phyloP scores from a whole-genome alignment of 1,140 invertebrate species.

The Coptotermes formosanus region DNA sequence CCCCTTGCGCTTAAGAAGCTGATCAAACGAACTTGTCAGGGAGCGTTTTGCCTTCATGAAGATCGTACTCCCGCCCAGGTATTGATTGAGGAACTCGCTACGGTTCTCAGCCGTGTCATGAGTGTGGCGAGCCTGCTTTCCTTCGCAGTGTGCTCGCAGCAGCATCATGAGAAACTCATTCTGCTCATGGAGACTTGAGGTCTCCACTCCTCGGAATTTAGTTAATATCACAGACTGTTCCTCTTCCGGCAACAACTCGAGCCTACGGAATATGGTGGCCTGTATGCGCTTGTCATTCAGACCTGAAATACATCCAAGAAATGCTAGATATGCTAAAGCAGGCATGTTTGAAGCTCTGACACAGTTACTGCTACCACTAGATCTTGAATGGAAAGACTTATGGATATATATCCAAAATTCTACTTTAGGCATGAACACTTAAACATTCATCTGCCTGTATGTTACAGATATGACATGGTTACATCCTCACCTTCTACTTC shows the following conservation, averaged over 20 bases:
- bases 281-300: slow-evolving; percentile 76
- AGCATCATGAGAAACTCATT: slow-evolving; percentile 91
- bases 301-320: slow-evolving; percentile 46
- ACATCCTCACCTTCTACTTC: slow-evolving; percentile 72
- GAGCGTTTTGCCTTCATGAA: slow-evolving; percentile 86
- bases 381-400: not conserved
- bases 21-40: slow-evolving; percentile 79
- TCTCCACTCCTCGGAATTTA: slow-evolving; percentile 75
- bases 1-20: slow-evolving; percentile 73
- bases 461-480: no score
- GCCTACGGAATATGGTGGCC: slow-evolving; percentile 72
- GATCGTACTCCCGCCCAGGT: slow-evolving; percentile 74
- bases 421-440: no score
- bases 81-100: slow-evolving; percentile 84
- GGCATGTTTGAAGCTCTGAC: not conserved
- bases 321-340: not conserved
- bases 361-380: not conserved
- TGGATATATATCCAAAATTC: no score
- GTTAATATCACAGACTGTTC: slow-evolving; percentile 80
- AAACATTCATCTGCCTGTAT: no score
- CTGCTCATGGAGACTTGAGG: slow-evolving; percentile 63
- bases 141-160: slow-evolving; percentile 82
- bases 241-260: slow-evolving; percentile 78
- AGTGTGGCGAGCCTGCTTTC: slow-evolving; percentile 80
- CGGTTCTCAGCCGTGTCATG: slow-evolving; percentile 89